A percentile compares a stretch with the other conserved stretches of the same genome.
phyloP scores from a whole-genome alignment of 2,888 invertebrate genomes.

The Brassicogethes aeneus region DNA sequence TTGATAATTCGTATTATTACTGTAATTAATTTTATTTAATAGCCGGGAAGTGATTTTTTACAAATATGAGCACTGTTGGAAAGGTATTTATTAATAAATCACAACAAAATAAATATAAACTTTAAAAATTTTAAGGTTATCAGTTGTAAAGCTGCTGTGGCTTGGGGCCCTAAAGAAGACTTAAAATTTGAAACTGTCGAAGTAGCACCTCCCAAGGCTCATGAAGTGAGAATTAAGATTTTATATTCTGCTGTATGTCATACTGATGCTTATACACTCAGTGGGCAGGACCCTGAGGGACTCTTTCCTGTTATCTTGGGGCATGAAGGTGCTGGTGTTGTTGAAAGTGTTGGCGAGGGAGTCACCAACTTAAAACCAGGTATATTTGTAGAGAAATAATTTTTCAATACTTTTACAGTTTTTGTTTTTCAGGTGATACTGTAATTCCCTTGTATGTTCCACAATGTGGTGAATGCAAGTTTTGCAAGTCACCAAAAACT shows the following conservation, averaged over 20 bases:
- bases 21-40: no score
- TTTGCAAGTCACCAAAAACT: slow-evolving; percentile 90
- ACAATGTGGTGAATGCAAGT: slow-evolving; percentile 94
- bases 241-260: slow-evolving; percentile 80
- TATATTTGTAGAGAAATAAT: slow-evolving; percentile 21
- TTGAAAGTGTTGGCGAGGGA: slow-evolving; percentile 93
- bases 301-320: slow-evolving; percentile 88
- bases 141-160: slow-evolving; percentile 89
- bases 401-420: slow-evolving; percentile 1
- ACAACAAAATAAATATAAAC: not conserved
- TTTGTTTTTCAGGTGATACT: slow-evolving; percentile 62
- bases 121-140: slow-evolving; percentile 44
- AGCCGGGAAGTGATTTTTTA: no score
- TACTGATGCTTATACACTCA: slow-evolving; percentile 84
- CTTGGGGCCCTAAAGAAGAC: slow-evolving; percentile 90
- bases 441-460: slow-evolving; percentile 97
- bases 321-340: slow-evolving; percentile 93
- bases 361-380: slow-evolving; percentile 81
- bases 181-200: slow-evolving; percentile 84
- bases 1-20: no score
- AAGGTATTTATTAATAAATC: not conserved
- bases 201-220: slow-evolving; percentile 87
- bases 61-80: not conserved
- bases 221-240: slow-evolving; percentile 83
- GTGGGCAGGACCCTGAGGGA: slow-evolving; percentile 85